phyloP scores from a whole-genome alignment of 1,140 invertebrate species.

The Ceratoteleas bidentatus region DNA sequence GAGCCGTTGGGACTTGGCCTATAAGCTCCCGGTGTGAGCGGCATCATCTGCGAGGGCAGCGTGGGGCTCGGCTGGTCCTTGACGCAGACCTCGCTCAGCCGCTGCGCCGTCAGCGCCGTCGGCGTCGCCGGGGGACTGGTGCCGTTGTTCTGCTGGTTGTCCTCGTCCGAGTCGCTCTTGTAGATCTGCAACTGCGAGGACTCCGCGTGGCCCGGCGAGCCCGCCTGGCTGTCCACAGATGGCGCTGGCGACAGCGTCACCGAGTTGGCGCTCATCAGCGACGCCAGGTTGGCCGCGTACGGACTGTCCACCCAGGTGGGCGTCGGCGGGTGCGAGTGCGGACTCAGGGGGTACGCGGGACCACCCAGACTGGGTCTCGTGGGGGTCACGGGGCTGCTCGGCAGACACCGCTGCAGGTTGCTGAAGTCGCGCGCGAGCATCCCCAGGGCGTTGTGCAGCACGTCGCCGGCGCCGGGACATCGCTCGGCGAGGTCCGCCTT shows the following conservation, averaged over 20 bases:
- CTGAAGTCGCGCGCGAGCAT: slow-evolving; percentile 91
- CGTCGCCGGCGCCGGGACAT: slow-evolving; percentile 94
- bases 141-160: slow-evolving; percentile 78
- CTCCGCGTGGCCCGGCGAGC: slow-evolving; percentile 89
- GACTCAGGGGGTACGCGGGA: slow-evolving; percentile 87
- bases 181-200: slow-evolving; percentile 72
- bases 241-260: slow-evolving; percentile 94
- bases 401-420: slow-evolving; percentile 87
- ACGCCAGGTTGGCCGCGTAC: slow-evolving; percentile 83
- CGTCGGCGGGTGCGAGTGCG: slow-evolving; percentile 89
- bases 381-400: slow-evolving; percentile 91
- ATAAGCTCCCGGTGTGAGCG: slow-evolving; percentile 77
- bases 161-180: slow-evolving; percentile 80
- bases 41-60: slow-evolving; percentile 75
- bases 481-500: slow-evolving; percentile 94
- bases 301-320: slow-evolving; percentile 88
- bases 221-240: slow-evolving; percentile 92
- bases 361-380: slow-evolving; percentile 84
- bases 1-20: slow-evolving; percentile 62
- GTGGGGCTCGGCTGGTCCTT: slow-evolving; percentile 79
- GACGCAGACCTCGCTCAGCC: slow-evolving; percentile 78
- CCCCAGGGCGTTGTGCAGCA: slow-evolving; percentile 95
- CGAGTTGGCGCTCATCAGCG: slow-evolving; percentile 87
- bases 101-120: slow-evolving; percentile 79
- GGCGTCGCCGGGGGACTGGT: slow-evolving; percentile 85